These are phyloP conservation scores for Nothobranchius kuhntae DNA, from an alignment of 2,113 vertebrate genomes.

Conservation along the genomic window DNA sequence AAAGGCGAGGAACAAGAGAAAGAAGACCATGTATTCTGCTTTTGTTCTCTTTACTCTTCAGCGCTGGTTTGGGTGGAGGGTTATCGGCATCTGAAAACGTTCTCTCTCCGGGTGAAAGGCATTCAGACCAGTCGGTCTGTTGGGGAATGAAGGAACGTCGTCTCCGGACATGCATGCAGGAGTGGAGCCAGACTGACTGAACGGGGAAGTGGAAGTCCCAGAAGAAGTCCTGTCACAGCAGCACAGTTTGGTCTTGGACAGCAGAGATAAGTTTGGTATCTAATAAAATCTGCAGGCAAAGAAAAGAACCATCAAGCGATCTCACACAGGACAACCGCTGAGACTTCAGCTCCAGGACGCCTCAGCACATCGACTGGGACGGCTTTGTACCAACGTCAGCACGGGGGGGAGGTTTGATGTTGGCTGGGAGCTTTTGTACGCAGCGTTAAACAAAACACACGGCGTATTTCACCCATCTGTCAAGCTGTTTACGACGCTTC, in stretches of 20 bases:
- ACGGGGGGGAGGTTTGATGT: conserved; percentile 23
- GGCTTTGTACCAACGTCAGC: conserved; percentile 28
- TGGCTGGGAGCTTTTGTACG: conserved; percentile 47
- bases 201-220: conserved; percentile 17
- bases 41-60: conserved; percentile 66
- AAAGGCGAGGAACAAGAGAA: conserved; percentile 26
- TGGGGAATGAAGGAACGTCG: conserved; percentile 22
- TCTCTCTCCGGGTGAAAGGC: conserved; percentile 24
- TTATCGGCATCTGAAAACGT: conserved; percentile 53
- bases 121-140: conserved; percentile 23
- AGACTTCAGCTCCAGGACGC: conserved; percentile 46
- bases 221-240: conserved; percentile 22
- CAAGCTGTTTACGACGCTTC: conserved; percentile 28
- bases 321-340: conserved; percentile 38
- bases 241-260: conserved; percentile 4
- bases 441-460: conserved; percentile 44
- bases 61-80: conserved; percentile 43
- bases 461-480: conserved; percentile 43
- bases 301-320: conserved; percentile 13
- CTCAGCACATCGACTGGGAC: conserved; percentile 26
- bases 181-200: conserved; percentile 34
- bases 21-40: conserved; percentile 56
- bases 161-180: conserved; percentile 51
- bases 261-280: conserved; percentile 33
- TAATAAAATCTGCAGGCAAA: conserved; percentile 20